These are phyloP conservation scores for Cantharis nigra DNA, from an alignment of 2,888 invertebrate species.

Conservation along the genomic window DNA sequence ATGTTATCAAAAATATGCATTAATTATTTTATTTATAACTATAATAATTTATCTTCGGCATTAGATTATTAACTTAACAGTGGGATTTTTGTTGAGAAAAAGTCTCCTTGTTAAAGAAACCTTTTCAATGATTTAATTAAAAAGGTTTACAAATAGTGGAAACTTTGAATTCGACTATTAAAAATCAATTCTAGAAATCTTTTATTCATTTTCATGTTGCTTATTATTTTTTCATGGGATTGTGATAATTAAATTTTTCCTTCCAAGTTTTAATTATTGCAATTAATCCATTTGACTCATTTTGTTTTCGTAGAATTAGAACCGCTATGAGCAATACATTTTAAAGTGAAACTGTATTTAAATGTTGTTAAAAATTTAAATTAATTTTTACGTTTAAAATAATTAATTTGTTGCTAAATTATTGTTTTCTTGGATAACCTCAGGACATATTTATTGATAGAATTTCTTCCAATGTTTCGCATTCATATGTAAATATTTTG, in stretches of 20 bases:
- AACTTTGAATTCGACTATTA: background rate
- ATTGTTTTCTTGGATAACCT: background rate
- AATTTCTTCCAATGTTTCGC: too few relatives aligned
- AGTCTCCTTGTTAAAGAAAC: background rate
- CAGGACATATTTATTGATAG: too few relatives aligned
- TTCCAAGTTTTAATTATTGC: background rate
- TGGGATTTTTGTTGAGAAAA: background rate
- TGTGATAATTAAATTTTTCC: background rate
- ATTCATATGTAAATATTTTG: too few relatives aligned
- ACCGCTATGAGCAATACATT: background rate
- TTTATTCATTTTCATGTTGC: background rate
- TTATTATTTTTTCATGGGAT: background rate
- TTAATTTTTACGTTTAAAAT: background rate
- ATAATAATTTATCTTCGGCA: background rate
- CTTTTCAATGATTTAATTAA: background rate
- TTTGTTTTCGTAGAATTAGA: background rate
- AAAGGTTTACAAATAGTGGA: background rate
- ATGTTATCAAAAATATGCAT: background rate
- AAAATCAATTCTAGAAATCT: background rate
- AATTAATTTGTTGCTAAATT: background rate
- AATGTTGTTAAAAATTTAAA: background rate
- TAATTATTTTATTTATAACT: background rate
- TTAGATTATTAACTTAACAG: background rate
- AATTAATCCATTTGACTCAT: background rate
- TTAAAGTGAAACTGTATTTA: background rate